Evolutionary conservation across 2,888 invertebrate genomes (phyloP).

Genomic region (Callosobruchus maculatus): DNA sequence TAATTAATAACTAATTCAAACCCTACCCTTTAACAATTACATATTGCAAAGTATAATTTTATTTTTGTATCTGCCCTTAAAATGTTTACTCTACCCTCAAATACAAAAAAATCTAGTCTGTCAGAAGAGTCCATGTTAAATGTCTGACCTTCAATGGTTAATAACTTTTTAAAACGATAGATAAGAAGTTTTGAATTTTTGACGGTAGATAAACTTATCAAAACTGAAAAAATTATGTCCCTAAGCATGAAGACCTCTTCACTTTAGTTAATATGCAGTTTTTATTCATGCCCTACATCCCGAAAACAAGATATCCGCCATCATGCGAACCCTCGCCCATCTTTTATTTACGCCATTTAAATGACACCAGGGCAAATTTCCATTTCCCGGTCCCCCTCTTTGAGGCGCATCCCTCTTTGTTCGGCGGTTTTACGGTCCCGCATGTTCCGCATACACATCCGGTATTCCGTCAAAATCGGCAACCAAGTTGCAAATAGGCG

Average conservation of each 20-base stretch:
- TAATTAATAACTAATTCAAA: too few species aligned
- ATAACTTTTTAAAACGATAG: too few species aligned
- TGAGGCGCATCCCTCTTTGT: neutral
- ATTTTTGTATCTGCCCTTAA: too few species aligned
- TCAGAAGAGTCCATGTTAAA: too few species aligned
- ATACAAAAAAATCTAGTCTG: too few species aligned
- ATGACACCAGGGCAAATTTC: neutral
- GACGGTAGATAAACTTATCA: too few species aligned
- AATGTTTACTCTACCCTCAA: too few species aligned
- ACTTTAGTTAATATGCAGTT: neutral
- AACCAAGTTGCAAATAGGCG: conserved; percentile 17
- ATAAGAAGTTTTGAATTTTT: too few species aligned
- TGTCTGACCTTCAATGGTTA: too few species aligned
- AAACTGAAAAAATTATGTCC: too few species aligned
- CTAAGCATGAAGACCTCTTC: neutral
- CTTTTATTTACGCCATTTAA: neutral
- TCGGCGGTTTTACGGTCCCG: neutral
- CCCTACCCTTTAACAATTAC: too few species aligned
- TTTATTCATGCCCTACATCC: neutral
- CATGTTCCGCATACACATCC: neutral
- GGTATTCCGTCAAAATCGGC: neutral
- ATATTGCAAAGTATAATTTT: too few species aligned
- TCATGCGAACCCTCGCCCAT: neutral
- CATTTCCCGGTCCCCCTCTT: neutral
- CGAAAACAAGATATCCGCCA: neutral